Base-by-base conservation (phyloP, 2,113 vertebrate genomes). In the Myrmecophaga tridactyla region DNA sequence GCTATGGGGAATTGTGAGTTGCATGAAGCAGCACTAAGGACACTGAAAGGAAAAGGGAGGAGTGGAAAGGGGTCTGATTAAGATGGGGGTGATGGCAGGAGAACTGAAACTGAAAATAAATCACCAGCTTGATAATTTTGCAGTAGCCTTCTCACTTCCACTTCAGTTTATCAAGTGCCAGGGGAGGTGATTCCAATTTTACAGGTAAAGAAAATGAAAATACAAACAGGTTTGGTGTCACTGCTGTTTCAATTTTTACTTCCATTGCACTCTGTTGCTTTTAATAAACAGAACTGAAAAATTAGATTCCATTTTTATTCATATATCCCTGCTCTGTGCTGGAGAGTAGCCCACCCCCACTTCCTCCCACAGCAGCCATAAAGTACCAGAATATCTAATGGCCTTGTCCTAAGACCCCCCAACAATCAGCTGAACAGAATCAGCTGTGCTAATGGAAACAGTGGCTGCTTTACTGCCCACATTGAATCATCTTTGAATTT, bases 161-260 rank as follows among this genome's bases (percentile, higher is more conserved):
- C 86, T 94, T 95, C 90, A 88, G 94, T 77, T 96, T 87, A 95
- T 53, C 88, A 90, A 95, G 87, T 88, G 8, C 39, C 29, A 69
- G 34, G 56, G 80, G 76, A 93, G 39, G 41, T 69, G 81, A 82
- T 88, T 96, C 76, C 85, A 92, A 85, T 94, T 96, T 95, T 94
- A 77, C 25, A 93, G 72, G 60, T 88, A 94, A 95, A 69, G 72
- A 93, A 97, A 95, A 93, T 93, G 90, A 94, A 96, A 96, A 96
- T 56, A 93, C 43, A 81, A 83, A 88, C 0, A 2, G 21, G 20
- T 88, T 90, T 92, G 41, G n/a, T 96, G 81, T 96, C 77, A 58
- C 67, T 46, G 56, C 58, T 92, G 36, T 48, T 81, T 94, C 92
- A 88, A 80, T 82, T 92, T 97, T 95, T 88, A 93, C 86, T 96